Conservation (phyloP, 1,140 invertebrate genomes). For the Conus ventricosus region DNA sequence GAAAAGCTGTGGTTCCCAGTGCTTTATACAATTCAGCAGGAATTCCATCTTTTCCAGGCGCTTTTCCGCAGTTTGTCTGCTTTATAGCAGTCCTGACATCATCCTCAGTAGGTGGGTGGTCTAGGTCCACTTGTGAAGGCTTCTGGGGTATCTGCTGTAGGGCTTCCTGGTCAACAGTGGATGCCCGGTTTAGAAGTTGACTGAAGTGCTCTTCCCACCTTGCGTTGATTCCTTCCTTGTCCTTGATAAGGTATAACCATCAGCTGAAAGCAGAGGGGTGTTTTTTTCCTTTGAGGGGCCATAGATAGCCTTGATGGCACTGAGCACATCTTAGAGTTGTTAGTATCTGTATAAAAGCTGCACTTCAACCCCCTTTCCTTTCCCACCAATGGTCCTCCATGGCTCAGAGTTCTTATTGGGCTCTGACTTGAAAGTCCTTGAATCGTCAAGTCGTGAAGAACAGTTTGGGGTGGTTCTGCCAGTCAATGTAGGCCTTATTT, state of each 20-base stretch:
- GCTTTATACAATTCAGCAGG: slow-evolving; percentile 29
- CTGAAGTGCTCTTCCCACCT: slow-evolving; percentile 1
- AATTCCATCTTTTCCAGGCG: slow-evolving; percentile 29
- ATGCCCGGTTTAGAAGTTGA: not conserved
- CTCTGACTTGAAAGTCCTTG: not conserved
- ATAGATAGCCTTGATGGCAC: not conserved
- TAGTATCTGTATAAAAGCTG: not conserved
- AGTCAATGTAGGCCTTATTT: not conserved
- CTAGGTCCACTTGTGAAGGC: not conserved
- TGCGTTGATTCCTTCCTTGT: not conserved
- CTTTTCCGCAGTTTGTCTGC: slow-evolving; percentile 7
- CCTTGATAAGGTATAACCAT: not conserved
- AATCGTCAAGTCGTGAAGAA: not conserved
- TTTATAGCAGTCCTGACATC: no score
- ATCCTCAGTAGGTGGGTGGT: not conserved
- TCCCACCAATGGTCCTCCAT: slow-evolving; percentile 17
- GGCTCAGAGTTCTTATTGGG: not conserved
- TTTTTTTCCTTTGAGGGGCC: not conserved
- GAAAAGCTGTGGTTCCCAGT: no score
- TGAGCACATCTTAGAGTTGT: not conserved
- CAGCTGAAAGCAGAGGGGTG: not conserved
- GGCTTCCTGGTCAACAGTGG: not conserved
- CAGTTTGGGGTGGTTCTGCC: not conserved
- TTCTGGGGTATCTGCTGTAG: slow-evolving; percentile 1
- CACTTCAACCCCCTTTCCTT: not conserved